Conservation (phyloP, 2,113 vertebrate species). For the Tylochromis polylepis region DNA sequence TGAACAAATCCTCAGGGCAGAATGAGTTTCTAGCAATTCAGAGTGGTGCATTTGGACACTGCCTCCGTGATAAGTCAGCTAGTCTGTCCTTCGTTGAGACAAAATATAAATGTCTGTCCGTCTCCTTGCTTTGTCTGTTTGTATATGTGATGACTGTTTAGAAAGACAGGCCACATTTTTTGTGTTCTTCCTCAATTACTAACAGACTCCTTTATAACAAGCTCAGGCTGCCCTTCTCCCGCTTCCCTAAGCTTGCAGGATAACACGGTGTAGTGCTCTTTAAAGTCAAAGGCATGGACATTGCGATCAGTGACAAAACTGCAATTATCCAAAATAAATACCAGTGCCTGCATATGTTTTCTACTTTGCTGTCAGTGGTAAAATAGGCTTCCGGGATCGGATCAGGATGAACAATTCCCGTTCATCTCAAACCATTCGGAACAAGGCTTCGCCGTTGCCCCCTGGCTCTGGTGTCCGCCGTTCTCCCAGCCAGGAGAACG, state of each 20-base stretch:
- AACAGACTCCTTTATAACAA: constrained; percentile 45
- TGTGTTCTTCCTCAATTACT: constrained; percentile 13
- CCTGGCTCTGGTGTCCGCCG: constrained; percentile 72
- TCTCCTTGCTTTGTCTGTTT: constrained; percentile 19
- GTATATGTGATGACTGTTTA: constrained; percentile 1
- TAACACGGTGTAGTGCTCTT: constrained; percentile 21
- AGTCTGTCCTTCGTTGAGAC: neutral
- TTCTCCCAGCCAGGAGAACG: constrained; percentile 84
- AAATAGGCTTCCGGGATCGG: constrained; percentile 91
- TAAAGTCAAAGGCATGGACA: constrained; percentile 16
- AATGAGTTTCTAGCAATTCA: constrained; percentile 26
- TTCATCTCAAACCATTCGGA: constrained; percentile 75
- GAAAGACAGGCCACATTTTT: neutral
- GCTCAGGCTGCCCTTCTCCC: constrained; percentile 8
- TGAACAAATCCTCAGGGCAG: constrained; percentile 27
- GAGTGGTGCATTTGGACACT: constrained; percentile 18
- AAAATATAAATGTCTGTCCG: constrained; percentile 18
- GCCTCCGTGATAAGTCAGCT: neutral
- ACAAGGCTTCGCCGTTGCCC: constrained; percentile 76
- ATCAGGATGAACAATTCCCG: constrained; percentile 86
- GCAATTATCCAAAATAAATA: neutral
- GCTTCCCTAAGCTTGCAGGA: neutral
- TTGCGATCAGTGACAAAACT: neutral
- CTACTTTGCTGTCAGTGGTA: constrained; percentile 75
- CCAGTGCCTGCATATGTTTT: neutral